Evolutionary conservation across 2,888 invertebrate genomes (phyloP).

Genomic region (Rhynchonema sp.): DNA sequence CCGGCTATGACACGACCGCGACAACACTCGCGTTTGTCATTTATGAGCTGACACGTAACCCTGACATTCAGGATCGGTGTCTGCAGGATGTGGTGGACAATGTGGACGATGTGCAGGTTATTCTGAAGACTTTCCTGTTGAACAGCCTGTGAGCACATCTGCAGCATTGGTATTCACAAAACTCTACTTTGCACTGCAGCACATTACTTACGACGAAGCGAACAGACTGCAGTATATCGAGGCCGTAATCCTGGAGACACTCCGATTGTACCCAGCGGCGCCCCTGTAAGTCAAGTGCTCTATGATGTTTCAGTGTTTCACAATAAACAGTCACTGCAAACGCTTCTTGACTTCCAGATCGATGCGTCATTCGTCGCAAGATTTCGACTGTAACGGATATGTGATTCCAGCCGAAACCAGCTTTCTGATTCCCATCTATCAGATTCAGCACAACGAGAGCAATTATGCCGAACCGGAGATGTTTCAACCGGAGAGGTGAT

Average conservation of each 20-base stretch:
- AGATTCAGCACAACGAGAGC: not conserved
- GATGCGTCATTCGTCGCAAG: too few species aligned
- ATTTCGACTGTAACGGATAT: too few species aligned
- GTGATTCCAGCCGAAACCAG: too few species aligned
- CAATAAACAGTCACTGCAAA: too few species aligned
- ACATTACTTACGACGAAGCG: not conserved
- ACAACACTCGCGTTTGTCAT: not conserved
- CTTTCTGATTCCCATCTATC: not conserved
- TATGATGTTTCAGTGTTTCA: too few species aligned
- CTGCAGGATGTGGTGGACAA: not conserved
- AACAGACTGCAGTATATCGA: not conserved
- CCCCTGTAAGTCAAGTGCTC: not conserved
- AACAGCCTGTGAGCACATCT: too few species aligned
- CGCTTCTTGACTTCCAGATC: too few species aligned
- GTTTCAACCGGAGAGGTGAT: not conserved
- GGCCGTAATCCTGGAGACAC: not conserved
- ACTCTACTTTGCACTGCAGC: not conserved
- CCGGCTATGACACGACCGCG: not conserved
- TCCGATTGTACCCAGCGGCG: not conserved
- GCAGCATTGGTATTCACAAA: not conserved
- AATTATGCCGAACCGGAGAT: not conserved
- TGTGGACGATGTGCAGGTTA: not conserved
- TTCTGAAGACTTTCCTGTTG: not conserved
- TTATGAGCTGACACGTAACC: not conserved
- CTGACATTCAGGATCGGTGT: not conserved